phyloP scores from a whole-genome alignment of 2,888 invertebrate genomes.

The Acanthoscelides obtectus region DNA sequence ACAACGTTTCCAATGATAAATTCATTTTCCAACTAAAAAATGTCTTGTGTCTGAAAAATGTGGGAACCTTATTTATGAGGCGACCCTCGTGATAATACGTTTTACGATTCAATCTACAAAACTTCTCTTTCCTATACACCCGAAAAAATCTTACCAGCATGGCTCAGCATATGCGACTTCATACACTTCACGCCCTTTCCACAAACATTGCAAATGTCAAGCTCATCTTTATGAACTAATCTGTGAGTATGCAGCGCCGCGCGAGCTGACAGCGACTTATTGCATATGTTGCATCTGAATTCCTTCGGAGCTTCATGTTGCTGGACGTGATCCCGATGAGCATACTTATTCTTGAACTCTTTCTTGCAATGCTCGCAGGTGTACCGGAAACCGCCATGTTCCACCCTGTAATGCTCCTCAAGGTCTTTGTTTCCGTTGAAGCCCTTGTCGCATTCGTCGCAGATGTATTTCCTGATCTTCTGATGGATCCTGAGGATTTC shows the following conservation, averaged over 20 bases:
- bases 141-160: background rate
- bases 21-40: too few relatives aligned
- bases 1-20: too few relatives aligned
- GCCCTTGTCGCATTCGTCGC: constrained; percentile 5
- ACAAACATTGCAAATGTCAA: constrained; percentile 32
- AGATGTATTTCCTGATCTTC: background rate
- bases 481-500: background rate
- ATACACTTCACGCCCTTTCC: constrained; percentile 24
- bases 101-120: too few relatives aligned
- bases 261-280: background rate
- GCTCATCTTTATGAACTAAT: constrained; percentile 6
- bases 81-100: too few relatives aligned
- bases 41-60: too few relatives aligned
- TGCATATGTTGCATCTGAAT: background rate
- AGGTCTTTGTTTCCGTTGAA: constrained; percentile 2
- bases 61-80: too few relatives aligned
- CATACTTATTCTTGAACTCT: constrained; percentile 8
- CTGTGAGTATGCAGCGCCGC: constrained; percentile 9
- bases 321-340: constrained; percentile 13
- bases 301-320: constrained; percentile 17
- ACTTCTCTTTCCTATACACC: too few relatives aligned
- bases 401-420: constrained; percentile 3
- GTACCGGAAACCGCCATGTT: constrained; percentile 8
- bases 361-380: constrained; percentile 15
- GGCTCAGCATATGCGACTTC: background rate